phyloP scores from a whole-genome alignment of 2,113 vertebrate species.

The Sclerurus mexicanus region DNA sequence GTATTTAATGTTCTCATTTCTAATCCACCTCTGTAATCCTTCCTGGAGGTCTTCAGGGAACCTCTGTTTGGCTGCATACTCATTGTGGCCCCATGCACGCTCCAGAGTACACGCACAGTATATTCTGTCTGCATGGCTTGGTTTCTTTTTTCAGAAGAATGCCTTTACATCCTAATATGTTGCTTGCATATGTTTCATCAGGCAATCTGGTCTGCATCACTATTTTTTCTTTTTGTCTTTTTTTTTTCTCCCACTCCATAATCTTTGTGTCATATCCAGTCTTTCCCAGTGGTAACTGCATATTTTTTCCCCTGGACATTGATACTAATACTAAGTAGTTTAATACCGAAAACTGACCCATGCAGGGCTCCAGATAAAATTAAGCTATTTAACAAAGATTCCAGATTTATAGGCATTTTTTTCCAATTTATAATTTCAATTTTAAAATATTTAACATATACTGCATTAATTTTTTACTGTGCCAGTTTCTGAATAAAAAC shows the following conservation, averaged over 20 bases:
- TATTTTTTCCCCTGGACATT: background rate
- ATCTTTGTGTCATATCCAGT: background rate
- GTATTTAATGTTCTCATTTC: background rate
- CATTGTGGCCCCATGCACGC: background rate
- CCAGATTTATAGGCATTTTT: background rate
- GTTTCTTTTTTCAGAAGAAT: background rate
- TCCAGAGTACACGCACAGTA: background rate
- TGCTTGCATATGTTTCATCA: slow-evolving; percentile 26
- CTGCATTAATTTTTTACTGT: background rate
- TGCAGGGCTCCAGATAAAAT: background rate
- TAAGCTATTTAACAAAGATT: background rate
- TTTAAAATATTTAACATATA: background rate
- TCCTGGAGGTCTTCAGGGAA: background rate
- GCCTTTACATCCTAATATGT: background rate
- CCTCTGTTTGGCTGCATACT: background rate
- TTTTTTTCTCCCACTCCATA: background rate
- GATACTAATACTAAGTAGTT: background rate
- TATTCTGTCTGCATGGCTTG: background rate
- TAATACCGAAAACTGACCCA: background rate
- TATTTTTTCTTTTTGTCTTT: background rate
- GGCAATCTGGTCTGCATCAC: slow-evolving; percentile 37
- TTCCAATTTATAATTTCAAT: background rate
- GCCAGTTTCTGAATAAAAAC: background rate
- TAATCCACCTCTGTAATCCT: background rate
- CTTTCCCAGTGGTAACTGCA: background rate